These are phyloP conservation scores for Vidua macroura DNA, from an alignment of 2,113 vertebrate species.

Conservation along the genomic window DNA sequence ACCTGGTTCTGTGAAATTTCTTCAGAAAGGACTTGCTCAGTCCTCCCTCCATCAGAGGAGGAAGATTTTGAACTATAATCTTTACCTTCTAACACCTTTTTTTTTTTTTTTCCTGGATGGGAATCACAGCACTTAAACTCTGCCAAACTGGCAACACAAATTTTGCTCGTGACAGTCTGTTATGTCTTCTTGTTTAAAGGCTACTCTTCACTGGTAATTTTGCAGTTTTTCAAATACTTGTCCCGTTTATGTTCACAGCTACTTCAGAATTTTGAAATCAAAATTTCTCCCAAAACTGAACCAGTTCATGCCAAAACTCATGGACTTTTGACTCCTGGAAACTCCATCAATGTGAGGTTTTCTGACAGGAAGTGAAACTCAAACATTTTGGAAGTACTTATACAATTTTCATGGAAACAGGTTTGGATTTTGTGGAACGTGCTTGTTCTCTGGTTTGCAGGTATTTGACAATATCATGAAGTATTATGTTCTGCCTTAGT, in stretches of 20 bases:
- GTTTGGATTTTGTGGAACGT: background rate
- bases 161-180: background rate
- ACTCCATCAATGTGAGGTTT: slow-evolving; percentile 81
- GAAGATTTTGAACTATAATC: background rate
- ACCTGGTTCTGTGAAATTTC: background rate
- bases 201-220: background rate
- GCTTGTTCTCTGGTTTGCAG: background rate
- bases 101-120: background rate
- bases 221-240: background rate
- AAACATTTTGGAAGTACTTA: background rate
- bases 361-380: slow-evolving; percentile 73
- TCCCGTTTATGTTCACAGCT: slow-evolving; percentile 72
- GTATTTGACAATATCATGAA: background rate
- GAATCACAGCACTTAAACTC: background rate
- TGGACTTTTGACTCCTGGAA: slow-evolving; percentile 82
- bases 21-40: background rate
- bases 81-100: background rate
- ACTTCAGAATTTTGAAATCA: slow-evolving; percentile 86
- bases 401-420: background rate
- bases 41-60: background rate
- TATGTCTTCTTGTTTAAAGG: background rate
- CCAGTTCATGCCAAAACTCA: slow-evolving; percentile 85
- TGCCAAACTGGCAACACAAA: background rate
- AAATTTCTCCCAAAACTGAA: slow-evolving; percentile 72
- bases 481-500: background rate